Evolutionary conservation across 2,113 vertebrate species (phyloP), one percentile per base, ranked within the genome.

Genomic region (Mustela nigripes): DNA sequence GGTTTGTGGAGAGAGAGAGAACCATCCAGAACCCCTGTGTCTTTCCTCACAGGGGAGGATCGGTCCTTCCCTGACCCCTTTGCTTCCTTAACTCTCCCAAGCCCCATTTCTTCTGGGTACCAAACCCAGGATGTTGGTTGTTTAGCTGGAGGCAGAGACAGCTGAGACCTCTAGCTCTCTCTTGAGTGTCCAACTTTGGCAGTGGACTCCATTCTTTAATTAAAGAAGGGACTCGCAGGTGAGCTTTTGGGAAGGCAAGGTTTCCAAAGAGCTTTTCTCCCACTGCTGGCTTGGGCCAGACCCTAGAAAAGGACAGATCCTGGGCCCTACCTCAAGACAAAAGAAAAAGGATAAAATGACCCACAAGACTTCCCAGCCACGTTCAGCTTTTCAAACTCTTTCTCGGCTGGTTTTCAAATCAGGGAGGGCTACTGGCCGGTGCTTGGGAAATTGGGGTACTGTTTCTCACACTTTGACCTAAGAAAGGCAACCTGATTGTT

Each of bases 281-380:
- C n/a, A 60, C 31, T 39, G 1, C 15, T 48, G 73, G 65, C 62
- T 80, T 19, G 48, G 71, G 82, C n/a, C 42, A 42, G 91, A 62
- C 12, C 15, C 89, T 11, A 50, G 31, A 9, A 9, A 80, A 80
- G 50, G 73, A 62, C n/a, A 63, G 65, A 87, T 48, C 7, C 1
- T 2, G n/a, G 82, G n/a, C 69, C 69, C 50, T 83, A 87, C 31
- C 24, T 89, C 71, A 62, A 89, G 62, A n/a, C 48, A 60, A 87
- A 53, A 62, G 58, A 7, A 56, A 65, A 56, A 92, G 31, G 76
- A 79, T 0, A 24, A 92, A 63, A 42, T 9, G 16, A 67, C 15
- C 8, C 0, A 1, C 11, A 6, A 28, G 1, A 2, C 16, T 31
- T 28, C 12, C 7, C 24, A 5, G 31, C 36, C 15, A 16, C 7